Conservation (phyloP, 2,797 vertebrate genomes). For the Eleutherodactylus coqui region DNA sequence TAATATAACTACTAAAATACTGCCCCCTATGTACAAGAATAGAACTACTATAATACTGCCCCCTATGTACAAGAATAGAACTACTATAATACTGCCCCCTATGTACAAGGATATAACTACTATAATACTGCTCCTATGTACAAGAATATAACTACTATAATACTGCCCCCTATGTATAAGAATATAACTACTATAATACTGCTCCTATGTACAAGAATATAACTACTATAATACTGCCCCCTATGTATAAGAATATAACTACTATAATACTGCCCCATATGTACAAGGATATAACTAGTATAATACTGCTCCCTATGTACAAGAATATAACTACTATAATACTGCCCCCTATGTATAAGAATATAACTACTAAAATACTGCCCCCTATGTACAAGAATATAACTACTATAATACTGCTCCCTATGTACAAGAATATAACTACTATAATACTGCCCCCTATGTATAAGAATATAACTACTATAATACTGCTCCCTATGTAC, state of each 20-base stretch:
- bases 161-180: too few relatives aligned
- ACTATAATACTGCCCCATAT: not conserved
- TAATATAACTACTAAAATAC: too few relatives aligned
- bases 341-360: not conserved
- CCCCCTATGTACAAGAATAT: not conserved
- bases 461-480: conserved; percentile 10
- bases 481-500: conserved; percentile 1
- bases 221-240: not conserved
- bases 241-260: conserved; percentile 3
- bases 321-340: not conserved
- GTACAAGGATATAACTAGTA: too few relatives aligned
- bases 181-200: too few relatives aligned
- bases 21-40: not conserved
- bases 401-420: conserved; percentile 2
- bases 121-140: too few relatives aligned
- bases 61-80: not conserved
- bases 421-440: conserved; percentile 7
- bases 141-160: not conserved
- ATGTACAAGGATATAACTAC: not conserved
- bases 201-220: conserved; percentile 4
- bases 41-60: conserved; percentile 1
- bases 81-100: not conserved
- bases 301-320: too few relatives aligned
- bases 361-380: not conserved
- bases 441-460: conserved; percentile 6